These are phyloP conservation scores for Siniperca obscura DNA, from an alignment of 2,797 vertebrate genomes.

Conservation along the genomic window DNA sequence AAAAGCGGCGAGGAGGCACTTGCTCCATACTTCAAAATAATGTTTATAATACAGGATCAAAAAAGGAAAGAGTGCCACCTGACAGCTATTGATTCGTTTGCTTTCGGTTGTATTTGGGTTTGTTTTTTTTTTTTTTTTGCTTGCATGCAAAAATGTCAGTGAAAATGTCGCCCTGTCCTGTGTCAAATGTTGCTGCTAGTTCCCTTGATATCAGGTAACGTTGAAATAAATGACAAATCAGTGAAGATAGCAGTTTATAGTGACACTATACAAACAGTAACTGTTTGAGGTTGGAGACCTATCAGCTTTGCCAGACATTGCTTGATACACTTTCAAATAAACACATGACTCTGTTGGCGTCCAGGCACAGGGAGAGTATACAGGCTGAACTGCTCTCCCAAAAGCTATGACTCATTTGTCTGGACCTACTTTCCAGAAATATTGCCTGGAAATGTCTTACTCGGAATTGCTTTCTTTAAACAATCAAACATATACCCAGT, in stretches of 20 bases:
- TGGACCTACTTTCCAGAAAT: conserved; percentile 30
- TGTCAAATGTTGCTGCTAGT: conserved; percentile 34
- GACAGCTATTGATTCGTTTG: conserved; percentile 50
- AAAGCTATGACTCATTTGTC: conserved; percentile 61
- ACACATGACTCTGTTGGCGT: conserved; percentile 40
- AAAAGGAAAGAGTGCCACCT: conserved; percentile 16
- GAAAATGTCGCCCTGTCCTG: conserved; percentile 52
- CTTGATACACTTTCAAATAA: conserved; percentile 42
- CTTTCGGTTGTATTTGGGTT: not conserved
- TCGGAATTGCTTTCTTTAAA: conserved; percentile 7
- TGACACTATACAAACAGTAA: conserved; percentile 31
- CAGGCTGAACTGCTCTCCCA: conserved; percentile 21
- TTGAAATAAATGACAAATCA: conserved; percentile 14
- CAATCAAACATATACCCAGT: not conserved
- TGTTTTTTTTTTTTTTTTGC: not conserved
- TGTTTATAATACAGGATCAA: conserved; percentile 22
- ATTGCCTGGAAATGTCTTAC: conserved; percentile 45
- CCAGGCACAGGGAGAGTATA: not conserved
- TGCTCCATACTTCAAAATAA: conserved; percentile 26
- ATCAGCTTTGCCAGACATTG: conserved; percentile 35
- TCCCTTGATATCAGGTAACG: conserved; percentile 1
- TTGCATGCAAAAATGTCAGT: conserved; percentile 27
- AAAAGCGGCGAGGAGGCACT: conserved; percentile 17
- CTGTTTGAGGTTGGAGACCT: conserved; percentile 20
- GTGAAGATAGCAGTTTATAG: conserved; percentile 11